A percentile compares a stretch with the other conserved stretches of the same genome.
phyloP scores from a whole-genome alignment of 2,113 vertebrate genomes.

The Dermatemys mawii region DNA sequence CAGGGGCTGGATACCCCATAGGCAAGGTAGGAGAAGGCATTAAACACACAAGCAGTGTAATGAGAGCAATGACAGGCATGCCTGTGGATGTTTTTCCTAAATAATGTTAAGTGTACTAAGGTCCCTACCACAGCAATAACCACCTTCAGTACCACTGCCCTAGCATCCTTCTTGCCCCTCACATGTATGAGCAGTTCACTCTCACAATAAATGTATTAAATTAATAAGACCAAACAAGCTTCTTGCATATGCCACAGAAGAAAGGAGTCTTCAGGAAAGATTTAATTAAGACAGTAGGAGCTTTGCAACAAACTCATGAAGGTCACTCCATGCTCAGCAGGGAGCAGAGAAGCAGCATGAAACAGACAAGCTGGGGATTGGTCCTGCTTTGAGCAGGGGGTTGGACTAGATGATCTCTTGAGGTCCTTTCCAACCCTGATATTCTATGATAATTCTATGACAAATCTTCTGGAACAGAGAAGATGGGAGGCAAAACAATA shows the following conservation, averaged over 20 bases:
- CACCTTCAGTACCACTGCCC: background rate
- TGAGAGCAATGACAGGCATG: background rate
- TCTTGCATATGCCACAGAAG: fast-evolving
- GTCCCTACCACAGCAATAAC: background rate
- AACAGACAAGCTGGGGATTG: too few species aligned
- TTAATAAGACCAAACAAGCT: background rate
- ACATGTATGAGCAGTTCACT: background rate
- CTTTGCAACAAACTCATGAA: background rate
- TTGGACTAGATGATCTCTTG: too few species aligned
- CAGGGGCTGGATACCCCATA: background rate
- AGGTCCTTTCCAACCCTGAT: too few species aligned
- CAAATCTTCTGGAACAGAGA: background rate
- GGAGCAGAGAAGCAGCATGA: background rate
- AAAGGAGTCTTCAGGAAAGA: background rate
- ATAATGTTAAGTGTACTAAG: background rate
- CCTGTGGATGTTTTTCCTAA: background rate
- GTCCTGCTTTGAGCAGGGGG: too few species aligned
- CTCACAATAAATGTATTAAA: background rate
- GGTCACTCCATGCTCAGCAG: background rate
- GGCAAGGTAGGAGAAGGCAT: background rate
- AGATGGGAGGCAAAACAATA: background rate
- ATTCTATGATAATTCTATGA: too few species aligned
- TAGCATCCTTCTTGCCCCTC: background rate
- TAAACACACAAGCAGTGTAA: background rate
- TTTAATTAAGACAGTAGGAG: background rate